phyloP scores from a whole-genome alignment of 2,797 vertebrate species.

The Aeoliscus strigatus region DNA sequence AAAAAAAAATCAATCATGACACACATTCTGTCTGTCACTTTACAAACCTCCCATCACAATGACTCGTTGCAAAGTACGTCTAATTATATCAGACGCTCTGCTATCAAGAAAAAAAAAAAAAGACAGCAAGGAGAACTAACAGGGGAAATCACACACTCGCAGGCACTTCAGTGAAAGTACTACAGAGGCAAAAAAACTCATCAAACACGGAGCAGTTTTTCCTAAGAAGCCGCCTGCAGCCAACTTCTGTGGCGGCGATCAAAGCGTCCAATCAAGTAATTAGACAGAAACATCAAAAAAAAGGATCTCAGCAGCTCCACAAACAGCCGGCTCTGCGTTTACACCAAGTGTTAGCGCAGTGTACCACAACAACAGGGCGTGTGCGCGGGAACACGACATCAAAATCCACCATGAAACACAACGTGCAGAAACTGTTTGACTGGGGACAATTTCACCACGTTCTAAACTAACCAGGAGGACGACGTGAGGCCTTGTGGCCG shows the following conservation, averaged over 20 bases:
- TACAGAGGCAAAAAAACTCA: slow-evolving; percentile 36
- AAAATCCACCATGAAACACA: slow-evolving; percentile 6
- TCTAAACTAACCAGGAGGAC: no score
- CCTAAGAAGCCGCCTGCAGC: slow-evolving; percentile 39
- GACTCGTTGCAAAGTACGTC: no score
- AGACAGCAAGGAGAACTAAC: slow-evolving; percentile 7
- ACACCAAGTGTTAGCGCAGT: slow-evolving; percentile 5
- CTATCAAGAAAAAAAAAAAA: no score
- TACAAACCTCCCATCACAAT: no score
- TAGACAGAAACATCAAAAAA: slow-evolving; percentile 55
- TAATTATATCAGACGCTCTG: background rate
- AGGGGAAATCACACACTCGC: slow-evolving; percentile 19
- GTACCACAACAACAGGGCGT: background rate
- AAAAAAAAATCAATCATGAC: background rate
- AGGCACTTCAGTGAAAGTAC: slow-evolving; percentile 25
- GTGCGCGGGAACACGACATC: slow-evolving; percentile 6
- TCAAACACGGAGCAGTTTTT: slow-evolving; percentile 34
- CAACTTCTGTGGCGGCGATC: slow-evolving; percentile 47
- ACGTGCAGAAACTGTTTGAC: no score
- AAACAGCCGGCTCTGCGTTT: slow-evolving; percentile 21
- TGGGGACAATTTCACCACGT: no score
- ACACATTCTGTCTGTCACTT: no score
- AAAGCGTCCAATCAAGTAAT: slow-evolving; percentile 69
- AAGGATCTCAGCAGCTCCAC: slow-evolving; percentile 21
- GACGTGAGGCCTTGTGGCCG: no score